Evolutionary conservation across 1,140 invertebrate species (phyloP).

Genomic region (Bemisia tabaci): DNA sequence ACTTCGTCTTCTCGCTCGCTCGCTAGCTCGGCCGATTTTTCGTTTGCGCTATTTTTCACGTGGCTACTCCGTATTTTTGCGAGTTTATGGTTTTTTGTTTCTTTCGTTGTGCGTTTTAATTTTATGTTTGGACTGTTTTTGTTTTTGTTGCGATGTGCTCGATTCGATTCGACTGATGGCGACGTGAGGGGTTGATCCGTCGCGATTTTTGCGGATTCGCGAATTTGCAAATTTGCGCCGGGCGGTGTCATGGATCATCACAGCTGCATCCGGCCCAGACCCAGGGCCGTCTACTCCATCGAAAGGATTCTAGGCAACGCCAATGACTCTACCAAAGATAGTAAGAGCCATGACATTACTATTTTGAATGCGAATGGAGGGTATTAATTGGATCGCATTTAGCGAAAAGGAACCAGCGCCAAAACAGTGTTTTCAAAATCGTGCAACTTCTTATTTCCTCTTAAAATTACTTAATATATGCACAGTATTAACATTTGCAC

Average conservation of each 20-base stretch:
- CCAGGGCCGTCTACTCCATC: constrained; percentile 17
- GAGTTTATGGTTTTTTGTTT: not conserved
- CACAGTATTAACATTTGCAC: no score
- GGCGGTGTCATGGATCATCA: not conserved
- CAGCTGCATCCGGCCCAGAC: not conserved
- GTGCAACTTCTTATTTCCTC: no score
- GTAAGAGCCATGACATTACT: constrained; percentile 3
- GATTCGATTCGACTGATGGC: no score
- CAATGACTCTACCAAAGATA: constrained; percentile 7
- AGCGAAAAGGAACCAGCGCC: no score
- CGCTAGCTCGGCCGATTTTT: no score
- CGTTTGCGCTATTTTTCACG: not conserved
- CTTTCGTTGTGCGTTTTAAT: constrained; percentile 3
- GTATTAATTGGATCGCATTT: constrained; percentile 9
- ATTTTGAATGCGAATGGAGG: not conserved
- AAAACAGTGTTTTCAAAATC: no score
- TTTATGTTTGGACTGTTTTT: not conserved
- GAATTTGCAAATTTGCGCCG: not conserved
- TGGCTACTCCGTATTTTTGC: not conserved
- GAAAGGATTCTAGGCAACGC: constrained; percentile 19
- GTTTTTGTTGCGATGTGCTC: no score
- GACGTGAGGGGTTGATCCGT: not conserved
- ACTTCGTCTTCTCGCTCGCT: no score
- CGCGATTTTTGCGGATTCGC: not conserved
- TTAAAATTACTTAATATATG: no score